Evolutionary conservation across 2,888 invertebrate genomes (phyloP).

Genomic region (Yponomeuta plumbellus): DNA sequence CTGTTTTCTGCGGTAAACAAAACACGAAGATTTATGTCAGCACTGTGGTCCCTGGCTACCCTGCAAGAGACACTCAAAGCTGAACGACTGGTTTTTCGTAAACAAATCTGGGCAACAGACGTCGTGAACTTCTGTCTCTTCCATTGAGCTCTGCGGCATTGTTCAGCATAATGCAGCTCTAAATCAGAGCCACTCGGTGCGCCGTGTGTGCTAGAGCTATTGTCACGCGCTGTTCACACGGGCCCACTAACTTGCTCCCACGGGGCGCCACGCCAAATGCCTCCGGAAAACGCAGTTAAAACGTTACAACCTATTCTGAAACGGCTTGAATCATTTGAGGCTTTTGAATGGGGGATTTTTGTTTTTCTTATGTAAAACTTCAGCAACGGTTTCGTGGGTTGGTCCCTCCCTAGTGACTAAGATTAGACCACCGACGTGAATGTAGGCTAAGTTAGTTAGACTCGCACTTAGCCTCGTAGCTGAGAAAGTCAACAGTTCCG

Average conservation of each 20-base stretch:
- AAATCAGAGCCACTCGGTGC: slow-evolving; percentile 56
- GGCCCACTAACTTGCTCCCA: slow-evolving; percentile 66
- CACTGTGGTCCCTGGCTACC: too few relatives aligned
- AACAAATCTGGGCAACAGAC: too few relatives aligned
- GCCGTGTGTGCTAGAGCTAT: slow-evolving; percentile 53
- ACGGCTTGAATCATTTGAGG: not conserved
- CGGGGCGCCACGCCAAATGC: slow-evolving; percentile 31
- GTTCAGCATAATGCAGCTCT: slow-evolving; percentile 66
- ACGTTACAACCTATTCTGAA: not conserved
- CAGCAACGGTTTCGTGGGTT: not conserved
- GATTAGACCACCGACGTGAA: too few relatives aligned
- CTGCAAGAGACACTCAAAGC: too few relatives aligned
- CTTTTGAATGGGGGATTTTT: not conserved
- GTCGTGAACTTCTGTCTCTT: not conserved
- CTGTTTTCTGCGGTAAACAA: too few relatives aligned
- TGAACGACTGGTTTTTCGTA: too few relatives aligned
- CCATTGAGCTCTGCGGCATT: slow-evolving; percentile 43
- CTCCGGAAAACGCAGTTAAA: not conserved
- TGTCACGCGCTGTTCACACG: slow-evolving; percentile 66
- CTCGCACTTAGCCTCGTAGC: too few relatives aligned
- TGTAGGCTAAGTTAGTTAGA: too few relatives aligned
- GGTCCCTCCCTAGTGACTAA: too few relatives aligned
- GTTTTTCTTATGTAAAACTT: not conserved
- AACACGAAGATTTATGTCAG: too few relatives aligned
- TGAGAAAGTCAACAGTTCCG: too few relatives aligned